These are phyloP conservation scores for Syrphus vitripennis DNA, from an alignment of 2,888 invertebrate species.

Conservation along the genomic window DNA sequence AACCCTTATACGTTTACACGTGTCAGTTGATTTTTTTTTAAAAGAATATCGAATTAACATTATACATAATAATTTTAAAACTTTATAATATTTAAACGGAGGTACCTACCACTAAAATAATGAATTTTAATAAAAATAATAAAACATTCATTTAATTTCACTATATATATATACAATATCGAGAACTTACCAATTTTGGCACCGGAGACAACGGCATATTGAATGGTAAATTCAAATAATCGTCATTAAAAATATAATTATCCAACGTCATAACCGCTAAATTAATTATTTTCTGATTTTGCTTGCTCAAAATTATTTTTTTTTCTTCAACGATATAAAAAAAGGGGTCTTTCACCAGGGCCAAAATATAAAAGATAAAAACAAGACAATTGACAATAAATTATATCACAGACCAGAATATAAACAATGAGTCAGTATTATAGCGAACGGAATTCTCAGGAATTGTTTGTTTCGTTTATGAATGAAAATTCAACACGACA, in stretches of 20 bases:
- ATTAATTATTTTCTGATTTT: constrained; percentile 39
- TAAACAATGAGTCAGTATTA: constrained; percentile 66
- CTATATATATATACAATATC: not conserved
- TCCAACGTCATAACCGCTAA: constrained; percentile 78
- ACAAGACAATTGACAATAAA: constrained; percentile 50
- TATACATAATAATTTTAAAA: not conserved
- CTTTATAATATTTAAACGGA: not conserved
- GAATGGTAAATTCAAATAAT: constrained; percentile 77
- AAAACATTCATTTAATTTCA: not conserved
- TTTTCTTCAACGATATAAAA: not conserved
- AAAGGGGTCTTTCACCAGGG: constrained; percentile 1
- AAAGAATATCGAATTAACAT: not conserved
- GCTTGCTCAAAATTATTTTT: constrained; percentile 46
- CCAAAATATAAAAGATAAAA: constrained; percentile 3
- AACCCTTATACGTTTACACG: constrained; percentile 7
- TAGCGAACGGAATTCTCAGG: constrained; percentile 43
- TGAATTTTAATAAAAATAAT: not conserved
- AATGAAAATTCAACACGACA: constrained; percentile 54
- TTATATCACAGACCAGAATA: constrained; percentile 68
- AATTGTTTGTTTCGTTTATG: constrained; percentile 69
- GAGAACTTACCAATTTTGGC: constrained; percentile 80
- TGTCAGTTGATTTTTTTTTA: not conserved
- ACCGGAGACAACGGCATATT: constrained; percentile 80
- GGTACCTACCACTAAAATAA: too few relatives aligned
- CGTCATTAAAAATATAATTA: constrained; percentile 78